Evolutionary conservation across 2,113 vertebrate genomes (phyloP).

Genomic region (Hemiscyllium ocellatum): DNA sequence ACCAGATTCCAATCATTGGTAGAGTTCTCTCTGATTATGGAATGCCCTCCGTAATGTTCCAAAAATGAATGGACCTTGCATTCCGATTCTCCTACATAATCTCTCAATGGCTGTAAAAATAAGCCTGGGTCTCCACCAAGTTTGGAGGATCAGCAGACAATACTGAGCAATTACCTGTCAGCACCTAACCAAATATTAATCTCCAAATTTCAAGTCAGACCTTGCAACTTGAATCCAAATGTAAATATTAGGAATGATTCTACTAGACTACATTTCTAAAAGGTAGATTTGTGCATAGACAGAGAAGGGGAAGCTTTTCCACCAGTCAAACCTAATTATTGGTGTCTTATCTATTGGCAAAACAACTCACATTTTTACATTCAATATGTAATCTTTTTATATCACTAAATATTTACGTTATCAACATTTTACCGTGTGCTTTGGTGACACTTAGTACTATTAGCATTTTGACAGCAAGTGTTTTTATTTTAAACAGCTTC

Average conservation of each 20-base stretch:
- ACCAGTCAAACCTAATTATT: conserved; percentile 3
- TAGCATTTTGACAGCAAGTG: conserved; percentile 28
- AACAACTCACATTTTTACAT: neutral
- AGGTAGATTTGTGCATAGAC: neutral
- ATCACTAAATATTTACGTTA: conserved; percentile 16
- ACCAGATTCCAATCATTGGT: neutral
- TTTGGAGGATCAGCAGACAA: neutral
- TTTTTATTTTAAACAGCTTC: conserved; percentile 38
- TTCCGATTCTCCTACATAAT: neutral
- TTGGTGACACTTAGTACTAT: conserved; percentile 20
- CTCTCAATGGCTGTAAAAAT: neutral
- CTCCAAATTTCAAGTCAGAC: neutral
- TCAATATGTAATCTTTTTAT: conserved; percentile 24
- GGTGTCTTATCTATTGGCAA: conserved; percentile 8
- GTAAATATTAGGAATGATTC: neutral
- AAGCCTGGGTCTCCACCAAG: neutral
- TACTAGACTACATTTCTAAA: neutral
- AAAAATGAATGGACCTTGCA: neutral
- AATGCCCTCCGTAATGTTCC: neutral
- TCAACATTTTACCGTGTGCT: conserved; percentile 10
- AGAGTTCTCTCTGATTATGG: neutral
- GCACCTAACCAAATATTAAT: neutral
- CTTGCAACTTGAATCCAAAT: neutral
- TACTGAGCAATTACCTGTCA: neutral
- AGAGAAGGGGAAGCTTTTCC: neutral